These are phyloP conservation scores for Hypomecis atomaria DNA, from an alignment of 2,888 invertebrate species.

Conservation along the genomic window DNA sequence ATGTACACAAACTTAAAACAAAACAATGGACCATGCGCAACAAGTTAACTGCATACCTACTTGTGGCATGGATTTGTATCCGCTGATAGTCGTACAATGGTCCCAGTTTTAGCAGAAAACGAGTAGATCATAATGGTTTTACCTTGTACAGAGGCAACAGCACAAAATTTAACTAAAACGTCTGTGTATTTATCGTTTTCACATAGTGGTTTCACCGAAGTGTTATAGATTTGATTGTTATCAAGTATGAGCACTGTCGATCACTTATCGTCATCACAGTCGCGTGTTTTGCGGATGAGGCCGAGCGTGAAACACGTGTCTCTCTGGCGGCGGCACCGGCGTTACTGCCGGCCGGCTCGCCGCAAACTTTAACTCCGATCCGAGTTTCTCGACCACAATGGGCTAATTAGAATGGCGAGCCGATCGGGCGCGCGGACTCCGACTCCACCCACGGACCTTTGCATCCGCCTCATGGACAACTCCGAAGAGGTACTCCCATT, in stretches of 20 bases:
- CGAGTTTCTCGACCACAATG: constrained; percentile 71
- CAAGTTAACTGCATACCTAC: constrained; percentile 51
- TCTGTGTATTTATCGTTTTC: constrained; percentile 48
- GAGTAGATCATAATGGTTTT: constrained; percentile 75
- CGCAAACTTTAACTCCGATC: constrained; percentile 70
- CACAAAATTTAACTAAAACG: constrained; percentile 61
- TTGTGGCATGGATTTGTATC: constrained; percentile 57
- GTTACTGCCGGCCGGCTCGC: constrained; percentile 76
- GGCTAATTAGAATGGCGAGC: constrained; percentile 83
- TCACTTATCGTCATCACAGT: constrained; percentile 79
- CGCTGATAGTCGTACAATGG: constrained; percentile 61
- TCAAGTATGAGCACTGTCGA: constrained; percentile 69
- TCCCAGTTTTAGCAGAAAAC: constrained; percentile 74
- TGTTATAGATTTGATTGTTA: constrained; percentile 63
- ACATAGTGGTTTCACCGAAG: constrained; percentile 62
- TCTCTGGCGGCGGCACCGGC: constrained; percentile 64
- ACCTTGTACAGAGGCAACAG: constrained; percentile 74
- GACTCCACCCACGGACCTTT: constrained; percentile 79
- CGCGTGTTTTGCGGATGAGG: constrained; percentile 59
- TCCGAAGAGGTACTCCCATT: constrained; percentile 60
- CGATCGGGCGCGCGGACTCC: constrained; percentile 66
- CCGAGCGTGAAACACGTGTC: constrained; percentile 59
- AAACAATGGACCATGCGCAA: constrained; percentile 39
- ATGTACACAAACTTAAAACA: constrained; percentile 34
- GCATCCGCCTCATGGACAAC: constrained; percentile 78